Evolutionary conservation across 2,888 invertebrate genomes (phyloP).

Genomic region (Halocaridina rubra): DNA sequence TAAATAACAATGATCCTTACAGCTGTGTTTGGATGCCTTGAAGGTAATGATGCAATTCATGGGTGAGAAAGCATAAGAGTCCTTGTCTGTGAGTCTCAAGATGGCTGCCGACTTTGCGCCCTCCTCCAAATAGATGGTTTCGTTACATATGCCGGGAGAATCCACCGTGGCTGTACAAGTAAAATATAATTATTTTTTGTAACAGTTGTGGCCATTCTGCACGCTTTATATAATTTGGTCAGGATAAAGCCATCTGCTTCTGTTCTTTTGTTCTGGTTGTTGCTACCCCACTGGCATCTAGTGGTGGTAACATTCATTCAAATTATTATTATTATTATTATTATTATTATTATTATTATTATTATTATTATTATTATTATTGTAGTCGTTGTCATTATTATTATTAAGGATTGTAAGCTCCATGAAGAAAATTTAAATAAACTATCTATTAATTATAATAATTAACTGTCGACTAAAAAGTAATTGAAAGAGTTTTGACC

Average conservation of each 20-base stretch:
- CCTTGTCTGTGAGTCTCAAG: slow-evolving; percentile 47
- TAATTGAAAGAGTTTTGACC: too few species aligned
- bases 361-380: not conserved
- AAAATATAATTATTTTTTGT: too few species aligned
- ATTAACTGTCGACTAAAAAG: too few species aligned
- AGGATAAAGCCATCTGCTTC: too few species aligned
- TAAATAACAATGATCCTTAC: slow-evolving; percentile 47
- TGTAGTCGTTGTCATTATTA: not conserved
- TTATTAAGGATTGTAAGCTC: too few species aligned
- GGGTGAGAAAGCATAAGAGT: slow-evolving; percentile 28
- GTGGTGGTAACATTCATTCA: too few species aligned
- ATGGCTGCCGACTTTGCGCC: slow-evolving; percentile 57
- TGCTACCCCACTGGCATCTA: too few species aligned
- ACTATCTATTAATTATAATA: too few species aligned
- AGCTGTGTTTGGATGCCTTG: slow-evolving; percentile 41
- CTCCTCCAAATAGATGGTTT: slow-evolving; percentile 50
- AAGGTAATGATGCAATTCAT: slow-evolving; percentile 42
- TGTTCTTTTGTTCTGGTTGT: too few species aligned
- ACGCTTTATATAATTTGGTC: too few species aligned
- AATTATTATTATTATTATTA: not conserved
- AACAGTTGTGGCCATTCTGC: too few species aligned
- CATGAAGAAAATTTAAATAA: too few species aligned
- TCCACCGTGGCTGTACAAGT: slow-evolving; percentile 48
- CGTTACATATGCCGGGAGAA: slow-evolving; percentile 43
- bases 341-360: not conserved